phyloP scores from a whole-genome alignment of 2,113 vertebrate genomes.

The Leptocoma aspasia region DNA sequence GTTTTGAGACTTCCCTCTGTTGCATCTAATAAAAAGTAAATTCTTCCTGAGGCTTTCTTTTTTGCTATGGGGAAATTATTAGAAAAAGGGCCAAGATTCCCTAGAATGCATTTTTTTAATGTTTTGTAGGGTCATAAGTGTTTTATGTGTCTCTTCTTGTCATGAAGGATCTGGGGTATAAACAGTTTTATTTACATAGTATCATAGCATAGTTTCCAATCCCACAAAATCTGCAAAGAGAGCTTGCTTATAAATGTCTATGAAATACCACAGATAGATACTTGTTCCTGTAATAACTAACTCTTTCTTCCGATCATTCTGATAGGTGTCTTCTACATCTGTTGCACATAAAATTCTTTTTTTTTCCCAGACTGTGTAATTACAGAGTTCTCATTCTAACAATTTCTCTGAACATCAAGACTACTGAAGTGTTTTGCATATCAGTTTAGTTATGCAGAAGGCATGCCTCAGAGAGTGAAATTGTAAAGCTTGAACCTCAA shows the following conservation, averaged over 20 bases:
- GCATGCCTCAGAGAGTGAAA: background rate
- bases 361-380: background rate
- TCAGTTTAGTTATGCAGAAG: background rate
- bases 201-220: background rate
- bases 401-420: background rate
- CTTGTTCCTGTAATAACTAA: background rate
- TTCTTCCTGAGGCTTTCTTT: background rate
- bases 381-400: background rate
- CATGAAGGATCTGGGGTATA: background rate
- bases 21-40: background rate
- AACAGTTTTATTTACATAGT: background rate
- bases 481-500: background rate
- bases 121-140: background rate
- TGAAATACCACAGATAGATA: background rate
- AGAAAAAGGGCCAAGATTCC: background rate
- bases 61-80: background rate
- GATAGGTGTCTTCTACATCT: background rate
- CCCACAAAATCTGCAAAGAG: background rate
- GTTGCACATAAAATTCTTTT: background rate
- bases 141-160: background rate
- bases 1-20: background rate
- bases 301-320: background rate
- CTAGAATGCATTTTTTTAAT: background rate
- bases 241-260: background rate
- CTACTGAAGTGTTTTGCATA: background rate